Percentiles rank a stretch among this genome's conserved stretches.
Conservation (phyloP, 2,888 invertebrate species). For the Eledone cirrhosa region DNA sequence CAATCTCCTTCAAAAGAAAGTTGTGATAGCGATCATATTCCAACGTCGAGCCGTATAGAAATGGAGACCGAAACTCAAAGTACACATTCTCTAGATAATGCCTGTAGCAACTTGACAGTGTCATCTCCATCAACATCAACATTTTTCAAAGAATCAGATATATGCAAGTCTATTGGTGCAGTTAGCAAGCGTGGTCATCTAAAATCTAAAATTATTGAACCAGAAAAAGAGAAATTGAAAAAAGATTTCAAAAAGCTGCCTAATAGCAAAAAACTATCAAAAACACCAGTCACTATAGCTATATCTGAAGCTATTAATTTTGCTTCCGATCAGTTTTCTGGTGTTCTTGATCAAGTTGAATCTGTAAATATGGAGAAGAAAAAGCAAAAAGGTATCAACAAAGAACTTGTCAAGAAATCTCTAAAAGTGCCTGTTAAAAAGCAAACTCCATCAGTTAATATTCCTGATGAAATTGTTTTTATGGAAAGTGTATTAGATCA, state of each 20-base stretch:
- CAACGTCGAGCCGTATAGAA: constrained; percentile 26
- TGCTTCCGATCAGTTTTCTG: constrained; percentile 54
- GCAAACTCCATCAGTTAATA: constrained; percentile 32
- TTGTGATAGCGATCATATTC: constrained; percentile 27
- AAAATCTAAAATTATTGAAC: not conserved
- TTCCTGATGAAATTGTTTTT: constrained; percentile 60
- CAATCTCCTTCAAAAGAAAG: constrained; percentile 31
- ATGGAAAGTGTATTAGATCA: constrained; percentile 61
- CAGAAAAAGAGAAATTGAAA: constrained; percentile 20
- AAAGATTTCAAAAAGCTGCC: constrained; percentile 11
- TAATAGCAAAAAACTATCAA: not conserved
- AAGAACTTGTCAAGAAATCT: constrained; percentile 31
- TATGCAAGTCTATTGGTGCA: constrained; percentile 8
- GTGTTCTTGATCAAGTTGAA: constrained; percentile 63
- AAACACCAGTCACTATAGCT: constrained; percentile 1
- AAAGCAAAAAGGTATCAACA: not conserved
- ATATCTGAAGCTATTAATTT: constrained; percentile 60
- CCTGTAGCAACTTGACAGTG: not conserved
- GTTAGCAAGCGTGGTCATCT: constrained; percentile 10
- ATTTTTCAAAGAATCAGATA: constrained; percentile 18
- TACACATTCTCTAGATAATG: constrained; percentile 4
- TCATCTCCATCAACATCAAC: constrained; percentile 3
- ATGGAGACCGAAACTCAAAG: constrained; percentile 16
- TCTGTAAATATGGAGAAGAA: constrained; percentile 38
- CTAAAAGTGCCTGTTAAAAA: constrained; percentile 36